Evolutionary conservation across 2,113 vertebrate species (phyloP), one percentile per base, ranked within the genome.

Genomic region (Bos javanicus): DNA sequence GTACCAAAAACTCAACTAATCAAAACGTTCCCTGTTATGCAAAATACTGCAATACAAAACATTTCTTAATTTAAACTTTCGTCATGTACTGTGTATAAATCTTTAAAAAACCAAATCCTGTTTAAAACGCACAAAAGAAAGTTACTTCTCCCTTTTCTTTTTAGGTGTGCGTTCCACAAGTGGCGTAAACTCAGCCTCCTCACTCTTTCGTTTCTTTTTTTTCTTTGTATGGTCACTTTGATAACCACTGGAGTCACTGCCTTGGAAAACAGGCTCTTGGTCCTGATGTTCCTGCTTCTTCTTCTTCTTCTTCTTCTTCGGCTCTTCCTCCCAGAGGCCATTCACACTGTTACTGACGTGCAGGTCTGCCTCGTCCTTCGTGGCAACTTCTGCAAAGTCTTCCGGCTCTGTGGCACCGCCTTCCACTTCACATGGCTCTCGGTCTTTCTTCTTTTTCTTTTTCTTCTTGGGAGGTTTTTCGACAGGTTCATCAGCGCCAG

Each of bases 241-340:
- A 96, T 99, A 99, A 94, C 99, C 99, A 36, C 99, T 99, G 52
- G 99, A 99, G 98, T 99, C 99, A 94, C 99, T 99, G 59, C 90
- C 92, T 5, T 98, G 99, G 60, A 99, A 94, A 39, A 99, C 97
- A 46, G 95, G 74, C 7, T 98, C 98, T 48, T 87, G 98, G 84
- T 84, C 91, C 60, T 98, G 95, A 92, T 93, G 64, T 97, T 99
- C 95, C 97, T 98, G 96, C 76, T 98, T 97, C 90, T 99, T 98
- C 19, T 98, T 98, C 91, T 99, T 98, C 86, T 98, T 99, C 96
- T 98, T 99, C 39, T 21, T 76, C 59, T 97, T 99, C 8, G 97
- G 98, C 88, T 98, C 67, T 21, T 87, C 71, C 10, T 98, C 97
- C 67, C 33, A 88, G 30, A 98, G 95, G 26, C 96, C 98, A 23